A percentile compares a stretch with the other conserved stretches of the same genome.
Conservation (phyloP, 2,888 invertebrate species). For the Gerosis bhagava region DNA sequence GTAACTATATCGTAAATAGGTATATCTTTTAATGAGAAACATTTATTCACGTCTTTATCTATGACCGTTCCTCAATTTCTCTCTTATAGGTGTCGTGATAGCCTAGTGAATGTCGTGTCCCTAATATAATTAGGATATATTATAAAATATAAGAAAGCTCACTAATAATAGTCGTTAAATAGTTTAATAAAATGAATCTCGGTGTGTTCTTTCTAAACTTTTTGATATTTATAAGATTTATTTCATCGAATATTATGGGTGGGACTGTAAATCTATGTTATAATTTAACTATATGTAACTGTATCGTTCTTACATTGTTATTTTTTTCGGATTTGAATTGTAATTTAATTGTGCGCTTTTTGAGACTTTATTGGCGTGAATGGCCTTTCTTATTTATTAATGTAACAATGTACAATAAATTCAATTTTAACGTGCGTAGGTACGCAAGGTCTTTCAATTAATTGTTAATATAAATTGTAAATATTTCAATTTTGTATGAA, state of each 20-base stretch:
- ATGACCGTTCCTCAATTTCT: conserved; percentile 80
- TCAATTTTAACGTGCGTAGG: no score
- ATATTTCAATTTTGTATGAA: conserved; percentile 15
- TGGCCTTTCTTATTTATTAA: no score
- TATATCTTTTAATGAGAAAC: conserved; percentile 58
- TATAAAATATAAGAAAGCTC: conserved; percentile 64
- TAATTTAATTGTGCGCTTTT: conserved; percentile 26
- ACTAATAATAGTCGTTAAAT: conserved; percentile 49
- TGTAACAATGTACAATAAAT: no score
- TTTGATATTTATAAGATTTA: conserved; percentile 44
- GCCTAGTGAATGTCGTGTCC: conserved; percentile 78
- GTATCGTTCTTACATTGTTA: conserved; percentile 32
- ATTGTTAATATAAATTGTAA: no score
- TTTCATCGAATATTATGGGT: conserved; percentile 37
- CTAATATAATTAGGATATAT: conserved; percentile 48
- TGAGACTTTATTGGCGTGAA: conserved; percentile 22
- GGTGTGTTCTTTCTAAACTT: conserved; percentile 60
- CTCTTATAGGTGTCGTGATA: conserved; percentile 80
- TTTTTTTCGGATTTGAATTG: conserved; percentile 19
- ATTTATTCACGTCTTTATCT: conserved; percentile 53
- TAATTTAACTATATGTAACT: no score
- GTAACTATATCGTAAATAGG: conserved; percentile 54
- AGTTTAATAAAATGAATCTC: conserved; percentile 38
- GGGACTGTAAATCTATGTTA: no score
- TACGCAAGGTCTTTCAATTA: no score